Percentiles rank a stretch among this genome's conserved stretches.
Conservation (phyloP, 2,888 invertebrate species). For the Esperia sulphurella region DNA sequence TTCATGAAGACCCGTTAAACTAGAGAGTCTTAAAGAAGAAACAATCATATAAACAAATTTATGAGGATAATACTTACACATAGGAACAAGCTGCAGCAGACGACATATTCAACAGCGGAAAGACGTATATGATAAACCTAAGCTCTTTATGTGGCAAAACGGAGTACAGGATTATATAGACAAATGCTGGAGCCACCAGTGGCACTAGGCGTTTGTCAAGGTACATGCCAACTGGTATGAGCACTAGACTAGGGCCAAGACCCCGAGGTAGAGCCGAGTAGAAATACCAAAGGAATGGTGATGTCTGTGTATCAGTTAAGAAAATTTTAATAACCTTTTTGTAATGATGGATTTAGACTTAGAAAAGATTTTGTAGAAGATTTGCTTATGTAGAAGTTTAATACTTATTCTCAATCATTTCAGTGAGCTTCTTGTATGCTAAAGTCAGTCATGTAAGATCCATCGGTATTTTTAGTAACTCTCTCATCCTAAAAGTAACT, state of each 20-base stretch:
- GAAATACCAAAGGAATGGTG: constrained; percentile 98
- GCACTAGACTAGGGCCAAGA: constrained; percentile 87
- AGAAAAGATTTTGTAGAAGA: no score
- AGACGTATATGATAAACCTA: constrained; percentile 97
- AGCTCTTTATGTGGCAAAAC: constrained; percentile 98
- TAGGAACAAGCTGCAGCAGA: constrained; percentile 93
- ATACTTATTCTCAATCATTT: no score
- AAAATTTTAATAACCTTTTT: neutral
- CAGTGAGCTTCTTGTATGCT: no score
- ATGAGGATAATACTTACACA: constrained; percentile 84
- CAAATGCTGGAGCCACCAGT: constrained; percentile 83
- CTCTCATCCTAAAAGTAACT: no score
- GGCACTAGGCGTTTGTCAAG: constrained; percentile 85
- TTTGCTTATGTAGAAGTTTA: no score
- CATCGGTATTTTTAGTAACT: no score
- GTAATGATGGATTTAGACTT: no score
- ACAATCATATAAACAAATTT: no score
- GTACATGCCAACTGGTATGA: constrained; percentile 88
- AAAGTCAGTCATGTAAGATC: no score
- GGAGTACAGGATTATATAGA: constrained; percentile 94
- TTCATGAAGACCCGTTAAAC: no score
- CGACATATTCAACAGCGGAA: constrained; percentile 94
- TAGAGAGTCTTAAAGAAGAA: no score
- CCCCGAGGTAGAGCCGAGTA: constrained; percentile 97
- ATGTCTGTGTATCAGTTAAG: constrained; percentile 82